Evolutionary conservation across 2,113 vertebrate genomes (phyloP).

Genomic region (Camelus dromedarius): DNA sequence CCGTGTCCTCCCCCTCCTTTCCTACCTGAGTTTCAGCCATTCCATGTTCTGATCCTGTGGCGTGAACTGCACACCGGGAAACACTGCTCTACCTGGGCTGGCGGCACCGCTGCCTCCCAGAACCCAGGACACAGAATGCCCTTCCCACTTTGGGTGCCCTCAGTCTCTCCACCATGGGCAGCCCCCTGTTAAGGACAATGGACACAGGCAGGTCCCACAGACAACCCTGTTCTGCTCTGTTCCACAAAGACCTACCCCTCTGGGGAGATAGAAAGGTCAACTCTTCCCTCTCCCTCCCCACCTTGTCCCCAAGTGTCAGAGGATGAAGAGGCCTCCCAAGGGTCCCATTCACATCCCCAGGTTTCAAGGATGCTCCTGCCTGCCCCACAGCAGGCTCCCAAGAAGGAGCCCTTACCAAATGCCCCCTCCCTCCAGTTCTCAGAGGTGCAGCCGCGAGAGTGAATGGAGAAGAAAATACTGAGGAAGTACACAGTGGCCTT

Average conservation of each 20-base stretch:
- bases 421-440: not conserved
- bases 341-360: not conserved
- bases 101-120: not conserved
- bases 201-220: not conserved
- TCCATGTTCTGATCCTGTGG: no score
- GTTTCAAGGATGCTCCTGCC: not conserved
- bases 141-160: not conserved
- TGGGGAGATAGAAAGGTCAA: not conserved
- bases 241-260: not conserved
- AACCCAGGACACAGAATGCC: not conserved
- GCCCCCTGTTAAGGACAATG: not conserved
- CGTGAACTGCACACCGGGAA: not conserved
- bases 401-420: not conserved
- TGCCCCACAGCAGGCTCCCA: not conserved
- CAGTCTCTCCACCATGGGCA: not conserved
- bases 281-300: not conserved
- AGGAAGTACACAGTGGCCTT: not conserved
- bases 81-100: not conserved
- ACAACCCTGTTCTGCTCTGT: not conserved
- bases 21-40: not conserved
- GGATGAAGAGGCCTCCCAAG: not conserved
- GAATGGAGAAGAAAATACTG: not conserved
- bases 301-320: not conserved
- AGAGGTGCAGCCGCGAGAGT: not conserved
- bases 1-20: not conserved